Evolutionary conservation across 2,888 invertebrate genomes (phyloP).

Genomic region (Cheilosia grossa): DNA sequence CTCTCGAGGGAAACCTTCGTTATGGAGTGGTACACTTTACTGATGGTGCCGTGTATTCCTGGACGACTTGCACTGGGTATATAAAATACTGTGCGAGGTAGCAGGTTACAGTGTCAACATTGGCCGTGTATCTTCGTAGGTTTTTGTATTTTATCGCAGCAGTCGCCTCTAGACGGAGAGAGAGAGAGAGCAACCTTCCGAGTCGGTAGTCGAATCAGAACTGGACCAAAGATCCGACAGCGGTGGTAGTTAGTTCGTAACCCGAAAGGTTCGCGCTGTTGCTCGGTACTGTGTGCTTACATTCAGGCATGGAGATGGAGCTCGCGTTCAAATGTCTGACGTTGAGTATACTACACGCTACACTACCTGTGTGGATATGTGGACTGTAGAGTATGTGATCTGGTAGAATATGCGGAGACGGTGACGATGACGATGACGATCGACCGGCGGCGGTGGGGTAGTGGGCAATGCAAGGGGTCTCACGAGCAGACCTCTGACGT

Average conservation of each 20-base stretch:
- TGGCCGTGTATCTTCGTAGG: constrained; percentile 40
- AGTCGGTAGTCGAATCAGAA: constrained; percentile 75
- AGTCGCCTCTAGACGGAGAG: constrained; percentile 26
- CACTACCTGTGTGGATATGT: constrained; percentile 1
- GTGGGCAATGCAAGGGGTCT: constrained; percentile 57
- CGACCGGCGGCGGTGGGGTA: constrained; percentile 7
- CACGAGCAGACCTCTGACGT: constrained; percentile 41
- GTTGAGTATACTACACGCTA: constrained; percentile 8
- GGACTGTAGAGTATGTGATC: constrained; percentile 29
- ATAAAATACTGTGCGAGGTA: constrained; percentile 28
- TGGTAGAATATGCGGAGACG: constrained; percentile 27
- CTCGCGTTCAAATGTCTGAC: constrained; percentile 23
- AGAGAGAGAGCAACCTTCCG: constrained; percentile 73
- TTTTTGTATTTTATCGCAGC: constrained; percentile 21
- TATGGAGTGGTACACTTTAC: constrained; percentile 1
- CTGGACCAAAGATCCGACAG: constrained; percentile 72
- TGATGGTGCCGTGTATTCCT: constrained; percentile 24
- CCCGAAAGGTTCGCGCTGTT: constrained; percentile 45
- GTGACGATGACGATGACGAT: constrained; percentile 38
- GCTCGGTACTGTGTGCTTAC: constrained; percentile 49
- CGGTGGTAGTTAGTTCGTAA: constrained; percentile 67
- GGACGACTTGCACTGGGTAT: constrained; percentile 28
- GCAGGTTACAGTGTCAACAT: constrained; percentile 73
- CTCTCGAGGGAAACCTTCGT: constrained; percentile 71
- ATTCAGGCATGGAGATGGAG: constrained; percentile 49